Base-by-base conservation (phyloP, 2,113 vertebrate genomes). In the Neodontobutis hainanensis region DNA sequence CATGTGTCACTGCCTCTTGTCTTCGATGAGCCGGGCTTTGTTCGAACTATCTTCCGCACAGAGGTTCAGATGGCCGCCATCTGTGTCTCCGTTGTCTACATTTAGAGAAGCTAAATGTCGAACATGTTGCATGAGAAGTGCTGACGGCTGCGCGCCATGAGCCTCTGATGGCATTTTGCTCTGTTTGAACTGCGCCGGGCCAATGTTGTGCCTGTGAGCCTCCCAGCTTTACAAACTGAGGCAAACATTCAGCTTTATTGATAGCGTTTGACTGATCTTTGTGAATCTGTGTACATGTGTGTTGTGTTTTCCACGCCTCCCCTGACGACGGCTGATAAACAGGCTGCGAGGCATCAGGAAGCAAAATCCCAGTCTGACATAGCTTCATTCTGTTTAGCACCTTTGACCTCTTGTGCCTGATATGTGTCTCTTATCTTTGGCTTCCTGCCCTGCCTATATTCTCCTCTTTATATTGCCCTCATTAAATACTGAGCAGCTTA, bases 211-310 rank as follows among this genome's bases (percentile, higher is more conserved):
- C 80, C 86, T 79, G 79, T 15, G 77, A 84, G 78, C 60, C 75
- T 85, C 85, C 81, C 80, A 65, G 78, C 77, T 78, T 78, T 45
- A 59, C 86, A 89, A 69, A 77, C 82, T 15, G 71, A 78, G 61
- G 87, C 83, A 87, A 90, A 90, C 83, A 87, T 81, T 77, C 82
- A 72, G 82, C 73, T 83, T 88, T 87, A 85, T 89, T 88, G 85
- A 89, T 85, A 84, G 76, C 76, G 53, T 85, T 86, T 85, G 83
- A 80, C 82, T 82, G 85, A 86, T 89, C 82, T 85, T 83, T 84
- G 75, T 78, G 62, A 65, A 61, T 82, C 11, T 67, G 48, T 68
- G 70, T 62, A 15, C 69, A 61, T 42, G 52, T 63, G 65, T 67
- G 44, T 64, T n/a, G 57, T 86, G 75, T 82, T 90, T 88, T 87